Percentiles rank a stretch among this genome's conserved stretches.
phyloP scores from a whole-genome alignment of 2,888 invertebrate genomes.

The Drosophila atripex region DNA sequence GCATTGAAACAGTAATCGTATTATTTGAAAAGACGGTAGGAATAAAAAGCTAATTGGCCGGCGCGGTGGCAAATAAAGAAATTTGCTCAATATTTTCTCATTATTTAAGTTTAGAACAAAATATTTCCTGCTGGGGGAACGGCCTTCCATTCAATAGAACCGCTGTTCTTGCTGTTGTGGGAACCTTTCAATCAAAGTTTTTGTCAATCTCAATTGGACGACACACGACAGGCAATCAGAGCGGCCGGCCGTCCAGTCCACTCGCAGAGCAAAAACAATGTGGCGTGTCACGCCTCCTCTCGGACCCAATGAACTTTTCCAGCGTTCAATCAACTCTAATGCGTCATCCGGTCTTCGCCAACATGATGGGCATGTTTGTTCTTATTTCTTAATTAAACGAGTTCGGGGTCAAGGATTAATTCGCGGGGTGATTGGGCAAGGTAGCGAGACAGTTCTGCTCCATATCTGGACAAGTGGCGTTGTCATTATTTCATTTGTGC shows the following conservation, averaged over 20 bases:
- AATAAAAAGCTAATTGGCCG: too few relatives aligned
- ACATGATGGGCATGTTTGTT: conserved; percentile 12
- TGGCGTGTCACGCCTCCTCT: conserved; percentile 20
- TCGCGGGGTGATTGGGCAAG: conserved; percentile 45
- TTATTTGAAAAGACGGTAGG: too few relatives aligned
- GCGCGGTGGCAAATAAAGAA: too few relatives aligned
- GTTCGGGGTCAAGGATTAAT: conserved; percentile 79
- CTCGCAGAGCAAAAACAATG: neutral
- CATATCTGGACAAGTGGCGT: conserved; percentile 26
- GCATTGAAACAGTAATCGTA: too few relatives aligned
- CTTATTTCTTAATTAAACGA: conserved; percentile 67
- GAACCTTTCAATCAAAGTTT: conserved; percentile 62
- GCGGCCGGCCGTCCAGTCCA: neutral
- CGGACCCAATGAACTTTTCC: conserved; percentile 14
- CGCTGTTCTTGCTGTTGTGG: conserved; percentile 15
- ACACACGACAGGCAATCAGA: conserved; percentile 51
- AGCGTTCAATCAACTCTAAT: conserved; percentile 43
- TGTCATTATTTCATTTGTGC: conserved; percentile 63
- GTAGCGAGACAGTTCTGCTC: conserved; percentile 9
- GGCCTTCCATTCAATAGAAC: conserved; percentile 29
- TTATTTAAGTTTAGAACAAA: too few relatives aligned
- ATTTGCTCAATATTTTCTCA: too few relatives aligned
- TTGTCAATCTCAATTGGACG: conserved; percentile 56
- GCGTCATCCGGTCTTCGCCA: conserved; percentile 50
- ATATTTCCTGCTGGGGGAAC: conserved; percentile 20